Evolutionary conservation across 2,888 invertebrate genomes (phyloP), one percentile per base, ranked within the genome.

Genomic region (Napeogenes sylphis): DNA sequence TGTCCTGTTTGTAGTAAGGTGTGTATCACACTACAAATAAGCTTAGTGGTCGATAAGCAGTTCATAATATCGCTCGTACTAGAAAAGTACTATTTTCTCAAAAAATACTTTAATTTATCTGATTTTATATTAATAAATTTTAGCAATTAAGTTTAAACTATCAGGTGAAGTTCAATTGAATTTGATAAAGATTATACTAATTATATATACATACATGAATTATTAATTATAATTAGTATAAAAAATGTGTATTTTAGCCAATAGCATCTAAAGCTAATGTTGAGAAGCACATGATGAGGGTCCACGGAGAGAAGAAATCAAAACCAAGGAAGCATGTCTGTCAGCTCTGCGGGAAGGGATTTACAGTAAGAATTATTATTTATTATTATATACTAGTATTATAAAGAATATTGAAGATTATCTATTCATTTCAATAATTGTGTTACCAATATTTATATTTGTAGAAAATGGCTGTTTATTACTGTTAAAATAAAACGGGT

Each of bases 1-100:
- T 90, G 90, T 65, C 89, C 88, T 0, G 68, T 89, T 0, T 90
- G 90, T 64, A 81, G 79, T 38, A 90, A 90, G 82, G 89, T 89
- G 70, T 35, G 42, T 53, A 32, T 30, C 8, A 13, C n/a, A 51
- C n/a, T 30, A 21, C 21, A 21, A 10, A 51, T 21, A 51, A 21
- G 42, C 42, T 10, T 10, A 42, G 35, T 35, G 35, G 4, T 5
- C 6, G 4, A 2, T 35, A 35, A 5, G 6, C 4, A 5, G 35
- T 35, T 5, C 35, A 35, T 6, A 35, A 5, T 1, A 21, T 21
- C 21, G 21, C 21, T 0, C 1, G 21, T 21, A 21, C 21, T 21
- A 21, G 21, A 21, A 21, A 21, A 21, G 21, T 21, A 21, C 21
- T 21, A 21, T 0, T 21, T 21, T 21, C 21, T 1, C 21, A 21